Base-by-base conservation (phyloP, 2,888 invertebrate species). In the Andrena chrysosceles region DNA sequence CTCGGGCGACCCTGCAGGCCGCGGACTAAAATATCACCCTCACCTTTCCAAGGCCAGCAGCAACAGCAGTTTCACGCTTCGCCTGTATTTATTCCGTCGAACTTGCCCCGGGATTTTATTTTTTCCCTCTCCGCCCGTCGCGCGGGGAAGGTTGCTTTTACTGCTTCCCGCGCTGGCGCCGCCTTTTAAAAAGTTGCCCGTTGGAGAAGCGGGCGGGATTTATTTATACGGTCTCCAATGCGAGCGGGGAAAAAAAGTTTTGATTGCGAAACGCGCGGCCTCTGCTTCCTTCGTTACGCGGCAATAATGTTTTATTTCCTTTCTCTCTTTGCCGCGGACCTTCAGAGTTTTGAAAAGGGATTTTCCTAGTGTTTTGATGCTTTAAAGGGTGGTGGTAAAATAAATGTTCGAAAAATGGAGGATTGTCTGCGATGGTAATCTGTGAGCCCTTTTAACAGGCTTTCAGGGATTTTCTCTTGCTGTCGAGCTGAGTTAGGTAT, bases 21-120 rank as follows among this genome's bases (percentile, higher is more conserved):
- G 59, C 52, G 33, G 76, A 78, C 77, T 79, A 56, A 87, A 89
- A 85, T 87, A 89, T 81, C 81, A 81, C 79, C 71, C 80, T 81
- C 83, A 68, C 56, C 68, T 69, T 74, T 56, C 62, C 82, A 78
- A 66, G 76, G 71, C 59, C 77, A 60, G 23, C 56, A 56, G 23
- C 54, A 8, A 23, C 54, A 33, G 33, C 33, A 33, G 63, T 80
- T 77, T 78, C 63, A 80, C 77, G 85, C 80, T 72, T 71, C 76
- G 66, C 68, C 60, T 49, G 62, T 49, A 33, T 68, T 68, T 71
- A 70, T 68, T 26, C 74, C 76, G 54, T 63, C 77, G 62, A 69
- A 69, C 59, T 56, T 42, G 59, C 49, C 56, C 29, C 13, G 26
- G 23, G 49, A 54, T 42, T 64, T 71, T 64, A 35, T 68, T n/a